Evolutionary conservation across 2,888 invertebrate species (phyloP).

Genomic region (Charanyca ferruginea): DNA sequence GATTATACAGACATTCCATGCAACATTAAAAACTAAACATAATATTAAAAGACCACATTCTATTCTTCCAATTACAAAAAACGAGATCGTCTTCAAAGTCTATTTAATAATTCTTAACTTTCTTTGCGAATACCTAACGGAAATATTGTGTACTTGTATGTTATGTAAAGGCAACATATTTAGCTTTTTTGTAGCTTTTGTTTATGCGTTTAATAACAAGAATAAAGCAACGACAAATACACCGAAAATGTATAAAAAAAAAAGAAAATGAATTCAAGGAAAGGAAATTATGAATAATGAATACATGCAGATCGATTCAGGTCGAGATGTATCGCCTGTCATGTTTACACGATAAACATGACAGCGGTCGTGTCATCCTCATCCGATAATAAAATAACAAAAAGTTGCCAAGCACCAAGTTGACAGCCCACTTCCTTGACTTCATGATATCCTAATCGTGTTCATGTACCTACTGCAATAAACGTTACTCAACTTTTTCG

Average conservation of each 20-base stretch:
- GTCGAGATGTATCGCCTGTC: conserved; percentile 56
- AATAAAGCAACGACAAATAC: not conserved
- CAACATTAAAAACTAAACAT: not conserved
- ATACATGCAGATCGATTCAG: conserved; percentile 49
- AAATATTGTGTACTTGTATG: too few relatives aligned
- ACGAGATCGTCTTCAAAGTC: not conserved
- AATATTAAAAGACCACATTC: not conserved
- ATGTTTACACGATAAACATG: conserved; percentile 61
- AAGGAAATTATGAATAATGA: conserved; percentile 45
- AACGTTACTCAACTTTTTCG: conserved; percentile 38
- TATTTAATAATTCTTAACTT: too few relatives aligned
- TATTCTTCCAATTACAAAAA: not conserved
- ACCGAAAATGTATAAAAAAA: not conserved
- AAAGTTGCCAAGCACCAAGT: conserved; percentile 53
- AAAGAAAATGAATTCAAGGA: conserved; percentile 4
- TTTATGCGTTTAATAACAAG: not conserved
- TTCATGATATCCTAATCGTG: conserved; percentile 69
- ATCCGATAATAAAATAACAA: conserved; percentile 55
- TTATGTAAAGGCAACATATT: too few relatives aligned
- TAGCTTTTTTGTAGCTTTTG: not conserved
- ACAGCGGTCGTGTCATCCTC: conserved; percentile 46
- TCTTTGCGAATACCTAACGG: too few relatives aligned
- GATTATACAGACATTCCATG: not conserved
- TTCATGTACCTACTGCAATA: conserved; percentile 26
- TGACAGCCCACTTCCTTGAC: conserved; percentile 63